Percentiles rank a stretch among this genome's conserved stretches.
Evolutionary conservation across 2,113 vertebrate species (phyloP).

Genomic region (Crypturellus undulatus): DNA sequence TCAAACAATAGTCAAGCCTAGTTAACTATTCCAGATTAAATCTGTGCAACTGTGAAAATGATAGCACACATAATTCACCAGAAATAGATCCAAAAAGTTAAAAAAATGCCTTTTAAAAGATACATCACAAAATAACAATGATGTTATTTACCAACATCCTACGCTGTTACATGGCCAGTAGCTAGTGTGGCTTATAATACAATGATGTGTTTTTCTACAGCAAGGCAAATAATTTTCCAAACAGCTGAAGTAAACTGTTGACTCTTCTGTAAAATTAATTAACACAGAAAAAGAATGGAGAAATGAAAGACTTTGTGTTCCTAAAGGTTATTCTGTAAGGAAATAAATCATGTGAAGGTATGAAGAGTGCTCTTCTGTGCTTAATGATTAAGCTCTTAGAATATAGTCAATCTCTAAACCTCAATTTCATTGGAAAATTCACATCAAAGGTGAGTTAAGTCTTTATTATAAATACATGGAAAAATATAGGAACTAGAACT

Average conservation of each 20-base stretch:
- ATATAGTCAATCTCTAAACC: slow-evolving; percentile 25
- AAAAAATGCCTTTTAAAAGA: slow-evolving; percentile 25
- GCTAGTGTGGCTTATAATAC: not conserved
- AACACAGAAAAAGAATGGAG: slow-evolving; percentile 38
- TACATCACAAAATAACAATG: slow-evolving; percentile 39
- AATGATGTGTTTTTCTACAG: not conserved
- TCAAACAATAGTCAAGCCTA: slow-evolving; percentile 5
- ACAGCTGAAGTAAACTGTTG: slow-evolving; percentile 55
- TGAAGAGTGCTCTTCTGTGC: not conserved
- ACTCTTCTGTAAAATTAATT: slow-evolving; percentile 68
- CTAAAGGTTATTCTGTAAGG: slow-evolving; percentile 56
- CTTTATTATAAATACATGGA: slow-evolving; percentile 38
- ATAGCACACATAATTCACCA: not conserved
- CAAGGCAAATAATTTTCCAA: not conserved
- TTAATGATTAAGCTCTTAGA: slow-evolving; percentile 63
- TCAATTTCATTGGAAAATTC: slow-evolving; percentile 63
- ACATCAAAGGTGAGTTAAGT: slow-evolving; percentile 66
- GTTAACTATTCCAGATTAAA: not conserved
- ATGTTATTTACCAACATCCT: slow-evolving; percentile 20
- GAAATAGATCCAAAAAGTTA: slow-evolving; percentile 35
- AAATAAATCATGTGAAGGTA: slow-evolving; percentile 56
- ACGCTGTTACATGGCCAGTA: not conserved
- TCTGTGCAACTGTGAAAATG: not conserved
- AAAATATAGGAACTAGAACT: slow-evolving; percentile 56
- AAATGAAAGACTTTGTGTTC: slow-evolving; percentile 65